Evolutionary conservation across 2,888 invertebrate genomes (phyloP).

Genomic region (Synanthedon vespiformis): DNA sequence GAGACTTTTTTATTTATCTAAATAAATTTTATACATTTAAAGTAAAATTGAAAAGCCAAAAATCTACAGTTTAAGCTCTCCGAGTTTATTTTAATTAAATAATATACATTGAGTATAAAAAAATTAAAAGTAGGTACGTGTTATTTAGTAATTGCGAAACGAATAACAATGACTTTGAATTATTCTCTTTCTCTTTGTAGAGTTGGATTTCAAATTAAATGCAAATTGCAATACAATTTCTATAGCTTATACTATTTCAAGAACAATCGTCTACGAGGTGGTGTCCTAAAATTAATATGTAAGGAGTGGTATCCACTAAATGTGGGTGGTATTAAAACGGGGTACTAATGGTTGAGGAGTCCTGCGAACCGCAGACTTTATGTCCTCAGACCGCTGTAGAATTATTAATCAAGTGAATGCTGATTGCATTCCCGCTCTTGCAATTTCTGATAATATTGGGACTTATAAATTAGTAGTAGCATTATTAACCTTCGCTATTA

Average conservation of each 20-base stretch:
- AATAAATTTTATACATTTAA: too few relatives aligned
- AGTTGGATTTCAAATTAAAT: too few relatives aligned
- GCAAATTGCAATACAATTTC: too few relatives aligned
- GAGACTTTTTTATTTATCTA: too few relatives aligned
- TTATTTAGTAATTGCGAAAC: too few relatives aligned
- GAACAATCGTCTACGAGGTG: slow-evolving; percentile 17
- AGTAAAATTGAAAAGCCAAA: too few relatives aligned
- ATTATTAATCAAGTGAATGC: slow-evolving; percentile 65
- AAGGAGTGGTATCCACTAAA: slow-evolving; percentile 44
- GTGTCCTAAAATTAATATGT: slow-evolving; percentile 52
- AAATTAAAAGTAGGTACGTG: too few relatives aligned
- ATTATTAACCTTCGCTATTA: background rate
- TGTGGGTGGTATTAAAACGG: slow-evolving; percentile 61
- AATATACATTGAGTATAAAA: too few relatives aligned
- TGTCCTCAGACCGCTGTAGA: slow-evolving; percentile 59
- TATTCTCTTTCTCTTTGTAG: too few relatives aligned
- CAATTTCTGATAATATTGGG: background rate
- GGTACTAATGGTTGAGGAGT: slow-evolving; percentile 45
- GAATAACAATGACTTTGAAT: too few relatives aligned
- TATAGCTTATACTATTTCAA: slow-evolving; percentile 5
- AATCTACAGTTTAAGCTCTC: too few relatives aligned
- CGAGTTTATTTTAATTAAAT: too few relatives aligned
- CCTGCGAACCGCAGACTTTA: slow-evolving; percentile 53
- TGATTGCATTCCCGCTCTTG: slow-evolving; percentile 48
- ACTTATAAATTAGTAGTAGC: background rate